These are phyloP conservation scores for Chelmon rostratus DNA, from an alignment of 2,797 vertebrate species.

Conservation along the genomic window DNA sequence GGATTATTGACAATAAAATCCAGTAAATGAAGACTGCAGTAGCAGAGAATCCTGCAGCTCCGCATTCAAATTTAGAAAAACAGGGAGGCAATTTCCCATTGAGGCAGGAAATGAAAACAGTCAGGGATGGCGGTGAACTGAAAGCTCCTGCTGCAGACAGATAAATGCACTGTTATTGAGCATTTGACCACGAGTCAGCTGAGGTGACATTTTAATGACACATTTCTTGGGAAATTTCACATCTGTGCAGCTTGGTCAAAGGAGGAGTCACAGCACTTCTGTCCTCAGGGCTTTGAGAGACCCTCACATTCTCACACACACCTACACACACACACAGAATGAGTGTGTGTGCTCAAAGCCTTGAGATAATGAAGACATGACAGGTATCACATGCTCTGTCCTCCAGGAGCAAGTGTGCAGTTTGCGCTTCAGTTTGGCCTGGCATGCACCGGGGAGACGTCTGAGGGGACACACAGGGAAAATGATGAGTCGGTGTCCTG, in stretches of 20 bases:
- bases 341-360: background rate
- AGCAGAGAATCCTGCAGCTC: constrained; percentile 4
- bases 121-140: constrained; percentile 3
- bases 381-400: background rate
- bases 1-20: constrained; percentile 43
- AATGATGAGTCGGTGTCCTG: constrained; percentile 29
- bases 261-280: constrained; percentile 12
- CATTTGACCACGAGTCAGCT: constrained; percentile 41
- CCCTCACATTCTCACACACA: constrained; percentile 12
- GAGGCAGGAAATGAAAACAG: constrained; percentile 50
- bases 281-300: constrained; percentile 24
- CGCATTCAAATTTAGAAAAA: constrained; percentile 35
- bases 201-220: constrained; percentile 61
- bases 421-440: background rate
- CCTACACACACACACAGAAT: background rate
- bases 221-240: constrained; percentile 45
- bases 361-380: constrained; percentile 28
- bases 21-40: constrained; percentile 35
- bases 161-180: constrained; percentile 42
- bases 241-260: constrained; percentile 26
- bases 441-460: background rate
- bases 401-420: constrained; percentile 5
- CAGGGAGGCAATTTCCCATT: constrained; percentile 28
- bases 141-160: constrained; percentile 37
- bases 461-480: background rate